A percentile compares a stretch with the other conserved stretches of the same genome.
These are phyloP conservation scores for Volucella bombylans DNA, from an alignment of 2,888 invertebrate genomes.

Conservation along the genomic window DNA sequence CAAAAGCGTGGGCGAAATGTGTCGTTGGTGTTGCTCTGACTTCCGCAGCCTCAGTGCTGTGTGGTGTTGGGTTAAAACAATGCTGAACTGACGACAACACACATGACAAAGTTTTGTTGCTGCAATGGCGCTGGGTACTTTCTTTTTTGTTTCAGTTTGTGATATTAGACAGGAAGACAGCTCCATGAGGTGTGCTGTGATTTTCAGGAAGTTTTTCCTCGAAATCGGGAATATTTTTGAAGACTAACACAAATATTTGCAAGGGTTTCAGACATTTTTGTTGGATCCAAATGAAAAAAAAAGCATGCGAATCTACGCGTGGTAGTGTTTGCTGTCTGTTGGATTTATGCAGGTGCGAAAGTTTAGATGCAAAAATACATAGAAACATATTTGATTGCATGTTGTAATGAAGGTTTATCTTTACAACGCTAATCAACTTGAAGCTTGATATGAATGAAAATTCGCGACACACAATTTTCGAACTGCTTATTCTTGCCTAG, in stretches of 20 bases:
- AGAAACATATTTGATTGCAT: too few species aligned
- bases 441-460: too few species aligned
- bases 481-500: too few species aligned
- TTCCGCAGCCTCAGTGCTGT: constrained; percentile 46
- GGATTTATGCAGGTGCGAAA: too few species aligned
- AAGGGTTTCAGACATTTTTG: constrained; percentile 41
- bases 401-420: too few species aligned
- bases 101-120: constrained; percentile 66
- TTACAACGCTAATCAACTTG: too few species aligned
- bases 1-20: constrained; percentile 63
- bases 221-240: constrained; percentile 46
- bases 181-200: constrained; percentile 34
- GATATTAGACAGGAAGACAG: constrained; percentile 13
- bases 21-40: constrained; percentile 64
- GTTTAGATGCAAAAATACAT: too few species aligned
- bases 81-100: constrained; percentile 58
- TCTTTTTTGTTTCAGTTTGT: constrained; percentile 16
- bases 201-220: constrained; percentile 45
- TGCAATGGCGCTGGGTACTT: constrained; percentile 11
- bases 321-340: background rate
- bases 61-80: constrained; percentile 64
- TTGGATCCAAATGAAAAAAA: background rate
- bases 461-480: too few species aligned
- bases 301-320: background rate
- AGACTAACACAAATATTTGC: constrained; percentile 62